Conservation (phyloP, 30 jellyfish, hydroid and myxozoan genomes). For the Rhopilema esculentum region DNA sequence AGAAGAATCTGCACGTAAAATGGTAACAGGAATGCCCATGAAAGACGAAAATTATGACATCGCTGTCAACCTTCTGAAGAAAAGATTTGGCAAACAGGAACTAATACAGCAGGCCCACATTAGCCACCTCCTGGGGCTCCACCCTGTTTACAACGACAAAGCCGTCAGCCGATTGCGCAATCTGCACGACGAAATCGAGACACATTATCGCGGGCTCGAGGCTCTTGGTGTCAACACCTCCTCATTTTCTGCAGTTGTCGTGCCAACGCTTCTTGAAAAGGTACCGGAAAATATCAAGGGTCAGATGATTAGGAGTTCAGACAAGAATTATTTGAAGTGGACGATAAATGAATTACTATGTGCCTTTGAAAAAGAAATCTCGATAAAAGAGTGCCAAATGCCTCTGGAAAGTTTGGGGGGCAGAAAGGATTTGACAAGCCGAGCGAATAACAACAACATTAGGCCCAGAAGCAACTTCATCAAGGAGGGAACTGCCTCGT, state of each 20-base stretch:
- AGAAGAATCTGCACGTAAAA: conserved; percentile 63
- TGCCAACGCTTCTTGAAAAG: conserved; percentile 57
- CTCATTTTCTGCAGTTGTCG: conserved; percentile 29
- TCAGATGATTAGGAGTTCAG: conserved; percentile 14
- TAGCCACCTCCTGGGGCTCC: conserved; percentile 21
- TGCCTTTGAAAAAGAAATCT: conserved; percentile 27
- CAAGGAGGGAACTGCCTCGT: conserved; percentile 30
- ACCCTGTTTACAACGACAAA: conserved; percentile 51
- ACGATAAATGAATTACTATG: conserved; percentile 9
- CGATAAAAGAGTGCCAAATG: conserved; percentile 21
- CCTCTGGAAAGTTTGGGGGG: conserved; percentile 12
- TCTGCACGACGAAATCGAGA: conserved; percentile 64
- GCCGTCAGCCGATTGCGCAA: conserved; percentile 24
- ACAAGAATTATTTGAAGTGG: conserved; percentile 27
- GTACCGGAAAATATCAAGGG: conserved; percentile 30
- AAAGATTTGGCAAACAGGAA: conserved; percentile 48
- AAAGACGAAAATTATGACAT: conserved; percentile 40
- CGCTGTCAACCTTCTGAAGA: conserved; percentile 36
- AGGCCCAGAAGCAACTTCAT: background rate
- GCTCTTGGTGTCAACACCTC: conserved; percentile 45
- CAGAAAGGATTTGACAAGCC: background rate
- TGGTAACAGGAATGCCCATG: conserved; percentile 55
- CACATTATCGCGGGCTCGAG: conserved; percentile 67
- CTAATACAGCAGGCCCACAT: conserved; percentile 64
- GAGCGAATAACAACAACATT: conserved; percentile 15